Evolutionary conservation across 2,113 vertebrate species (phyloP).

Genomic region (Willisornis vidua): DNA sequence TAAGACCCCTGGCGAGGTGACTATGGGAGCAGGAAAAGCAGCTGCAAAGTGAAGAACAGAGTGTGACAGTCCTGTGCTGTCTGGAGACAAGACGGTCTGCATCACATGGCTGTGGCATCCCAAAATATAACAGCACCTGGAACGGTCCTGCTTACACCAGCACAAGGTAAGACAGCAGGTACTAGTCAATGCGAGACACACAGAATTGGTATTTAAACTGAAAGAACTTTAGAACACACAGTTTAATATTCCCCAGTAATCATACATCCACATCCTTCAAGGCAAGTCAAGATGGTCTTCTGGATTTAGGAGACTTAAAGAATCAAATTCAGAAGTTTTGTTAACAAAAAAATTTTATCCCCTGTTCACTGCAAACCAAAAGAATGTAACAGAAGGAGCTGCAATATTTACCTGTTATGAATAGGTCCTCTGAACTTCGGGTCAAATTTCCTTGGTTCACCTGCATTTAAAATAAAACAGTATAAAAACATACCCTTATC

Average conservation of each 20-base stretch:
- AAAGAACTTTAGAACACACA: neutral
- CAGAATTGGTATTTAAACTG: neutral
- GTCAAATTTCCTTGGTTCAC: slow-evolving; percentile 89
- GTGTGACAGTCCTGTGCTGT: neutral
- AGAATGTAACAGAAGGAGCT: neutral
- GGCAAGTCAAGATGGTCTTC: neutral
- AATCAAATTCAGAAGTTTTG: neutral
- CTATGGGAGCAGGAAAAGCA: neutral
- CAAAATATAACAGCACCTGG: neutral
- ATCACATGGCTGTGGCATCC: neutral
- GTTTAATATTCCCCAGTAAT: neutral
- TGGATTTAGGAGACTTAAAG: neutral
- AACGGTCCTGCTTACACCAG: neutral
- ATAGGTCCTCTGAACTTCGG: slow-evolving; percentile 91
- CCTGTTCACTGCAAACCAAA: neutral
- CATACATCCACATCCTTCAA: neutral
- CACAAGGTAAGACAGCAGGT: neutral
- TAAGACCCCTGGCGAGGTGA: neutral
- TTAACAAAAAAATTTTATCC: neutral
- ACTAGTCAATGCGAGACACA: neutral
- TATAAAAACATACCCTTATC: slow-evolving; percentile 33
- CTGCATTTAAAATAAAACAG: slow-evolving; percentile 81
- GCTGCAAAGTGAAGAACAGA: neutral
- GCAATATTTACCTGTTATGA: slow-evolving; percentile 83
- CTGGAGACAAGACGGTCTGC: neutral